A percentile compares a stretch with the other conserved stretches of the same genome.
Evolutionary conservation across 1,140 invertebrate genomes (phyloP).

Genomic region (Nephotettix cincticeps): DNA sequence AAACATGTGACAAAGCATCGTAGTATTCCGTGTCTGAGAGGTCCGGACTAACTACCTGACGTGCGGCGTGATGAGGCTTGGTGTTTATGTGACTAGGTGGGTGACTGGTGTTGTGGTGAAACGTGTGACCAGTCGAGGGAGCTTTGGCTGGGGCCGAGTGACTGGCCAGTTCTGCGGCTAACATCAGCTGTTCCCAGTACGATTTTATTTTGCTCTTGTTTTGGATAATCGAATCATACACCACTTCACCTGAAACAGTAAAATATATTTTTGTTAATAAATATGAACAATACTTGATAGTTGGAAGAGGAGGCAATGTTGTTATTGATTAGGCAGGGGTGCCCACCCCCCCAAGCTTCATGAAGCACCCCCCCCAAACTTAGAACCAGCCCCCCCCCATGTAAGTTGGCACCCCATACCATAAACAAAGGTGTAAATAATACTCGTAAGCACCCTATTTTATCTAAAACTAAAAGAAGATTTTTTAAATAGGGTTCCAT

Average conservation of each 20-base stretch:
- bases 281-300: conserved; percentile 16
- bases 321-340: no score
- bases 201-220: conserved; percentile 46
- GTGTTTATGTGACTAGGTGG: neutral
- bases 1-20: neutral
- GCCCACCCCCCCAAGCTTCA: no score
- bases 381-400: no score
- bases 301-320: no score
- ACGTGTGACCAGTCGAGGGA: neutral
- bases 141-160: neutral
- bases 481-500: no score
- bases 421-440: no score
- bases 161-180: conserved; percentile 35
- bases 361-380: no score
- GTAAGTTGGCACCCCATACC: no score
- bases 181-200: conserved; percentile 47
- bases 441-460: no score
- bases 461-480: no score
- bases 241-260: conserved; percentile 43
- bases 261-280: conserved; percentile 2
- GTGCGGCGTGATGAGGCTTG: neutral
- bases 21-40: conserved; percentile 3
- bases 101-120: neutral
- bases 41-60: neutral
- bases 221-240: conserved; percentile 45